Evolutionary conservation across 2,888 invertebrate species (phyloP).

Genomic region (Cynaeus angustus): DNA sequence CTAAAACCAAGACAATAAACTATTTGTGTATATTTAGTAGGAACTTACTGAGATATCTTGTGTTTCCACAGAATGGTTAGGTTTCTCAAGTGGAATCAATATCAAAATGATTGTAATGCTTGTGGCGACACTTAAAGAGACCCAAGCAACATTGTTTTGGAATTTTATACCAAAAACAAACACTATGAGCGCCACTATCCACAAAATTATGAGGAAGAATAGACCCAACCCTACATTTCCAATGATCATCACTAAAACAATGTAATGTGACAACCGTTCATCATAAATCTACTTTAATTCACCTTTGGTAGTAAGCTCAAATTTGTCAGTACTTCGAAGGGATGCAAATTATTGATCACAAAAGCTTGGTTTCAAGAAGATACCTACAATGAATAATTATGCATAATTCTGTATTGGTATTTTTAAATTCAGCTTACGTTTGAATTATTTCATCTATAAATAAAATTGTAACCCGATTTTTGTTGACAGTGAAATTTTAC

Average conservation of each 20-base stretch:
- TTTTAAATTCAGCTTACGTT: neutral
- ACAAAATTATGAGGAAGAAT: constrained; percentile 78
- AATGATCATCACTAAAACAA: constrained; percentile 53
- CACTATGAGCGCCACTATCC: constrained; percentile 77
- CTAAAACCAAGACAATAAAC: constrained; percentile 67
- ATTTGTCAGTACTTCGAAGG: no score
- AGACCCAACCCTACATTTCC: constrained; percentile 78
- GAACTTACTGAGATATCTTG: constrained; percentile 28
- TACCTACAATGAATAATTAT: neutral
- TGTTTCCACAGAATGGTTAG: constrained; percentile 48
- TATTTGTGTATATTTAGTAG: neutral
- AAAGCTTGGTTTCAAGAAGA: neutral
- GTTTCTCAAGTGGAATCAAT: constrained; percentile 74
- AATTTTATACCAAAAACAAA: constrained; percentile 80
- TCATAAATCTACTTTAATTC: neutral
- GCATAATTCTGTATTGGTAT: neutral
- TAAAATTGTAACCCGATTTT: neutral
- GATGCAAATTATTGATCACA: no score
- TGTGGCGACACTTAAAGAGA: constrained; percentile 74
- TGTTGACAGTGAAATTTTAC: no score
- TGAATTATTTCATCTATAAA: neutral
- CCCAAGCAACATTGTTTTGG: constrained; percentile 78
- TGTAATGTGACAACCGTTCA: neutral
- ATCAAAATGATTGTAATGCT: constrained; percentile 76
- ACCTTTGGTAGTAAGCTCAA: no score